These are phyloP conservation scores for Dermatemys mawii DNA, from an alignment of 2,113 vertebrate species.

Conservation along the genomic window DNA sequence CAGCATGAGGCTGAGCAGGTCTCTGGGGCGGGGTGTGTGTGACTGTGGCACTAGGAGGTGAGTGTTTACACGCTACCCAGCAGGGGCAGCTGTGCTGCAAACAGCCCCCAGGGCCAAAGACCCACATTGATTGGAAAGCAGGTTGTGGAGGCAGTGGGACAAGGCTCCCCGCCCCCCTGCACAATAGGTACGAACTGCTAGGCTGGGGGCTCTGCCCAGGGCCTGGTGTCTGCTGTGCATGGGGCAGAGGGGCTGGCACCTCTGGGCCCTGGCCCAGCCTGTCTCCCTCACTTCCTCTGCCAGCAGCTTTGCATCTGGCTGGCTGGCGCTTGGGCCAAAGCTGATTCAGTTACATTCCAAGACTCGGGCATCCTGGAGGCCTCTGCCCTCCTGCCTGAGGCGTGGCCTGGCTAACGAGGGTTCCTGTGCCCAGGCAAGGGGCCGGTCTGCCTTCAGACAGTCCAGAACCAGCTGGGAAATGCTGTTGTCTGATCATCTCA, in stretches of 20 bases:
- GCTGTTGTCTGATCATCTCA: constrained; percentile 62
- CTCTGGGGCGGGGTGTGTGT: too few relatives aligned
- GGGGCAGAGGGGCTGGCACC: background rate
- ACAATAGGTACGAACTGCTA: fast-evolving
- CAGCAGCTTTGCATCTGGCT: background rate
- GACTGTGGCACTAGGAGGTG: background rate
- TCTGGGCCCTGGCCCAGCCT: background rate
- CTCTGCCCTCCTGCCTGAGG: background rate
- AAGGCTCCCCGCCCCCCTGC: too few relatives aligned
- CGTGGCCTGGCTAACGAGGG: background rate
- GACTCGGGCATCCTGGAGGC: background rate
- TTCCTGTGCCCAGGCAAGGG: background rate
- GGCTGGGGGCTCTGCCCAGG: background rate
- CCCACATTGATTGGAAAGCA: background rate
- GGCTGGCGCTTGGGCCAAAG: constrained; percentile 27
- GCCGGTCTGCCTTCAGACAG: fast-evolving
- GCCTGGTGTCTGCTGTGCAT: background rate
- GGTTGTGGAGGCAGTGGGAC: background rate
- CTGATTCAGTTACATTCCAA: background rate
- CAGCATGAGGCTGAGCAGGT: too few relatives aligned
- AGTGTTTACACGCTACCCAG: too few relatives aligned
- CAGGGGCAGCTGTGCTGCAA: background rate
- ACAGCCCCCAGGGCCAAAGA: background rate
- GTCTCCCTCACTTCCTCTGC: background rate
- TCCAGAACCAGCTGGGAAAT: background rate